Evolutionary conservation across 2,797 vertebrate species (phyloP).

Genomic region (Erpetoichthys calabaricus): DNA sequence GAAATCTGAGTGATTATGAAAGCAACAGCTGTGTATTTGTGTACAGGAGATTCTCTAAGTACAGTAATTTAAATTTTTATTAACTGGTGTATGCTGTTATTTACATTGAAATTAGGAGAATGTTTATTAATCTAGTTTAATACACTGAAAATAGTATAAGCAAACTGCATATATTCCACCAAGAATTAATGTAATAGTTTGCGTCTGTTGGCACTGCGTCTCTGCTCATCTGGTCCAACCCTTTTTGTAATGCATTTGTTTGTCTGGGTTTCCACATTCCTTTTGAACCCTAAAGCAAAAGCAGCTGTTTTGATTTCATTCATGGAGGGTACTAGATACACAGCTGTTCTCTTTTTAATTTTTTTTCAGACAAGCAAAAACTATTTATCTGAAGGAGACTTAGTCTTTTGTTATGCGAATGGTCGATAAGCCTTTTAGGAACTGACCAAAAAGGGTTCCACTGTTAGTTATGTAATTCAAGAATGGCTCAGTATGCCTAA

Average conservation of each 20-base stretch:
- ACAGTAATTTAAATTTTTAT: too few species aligned
- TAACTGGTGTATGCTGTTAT: too few species aligned
- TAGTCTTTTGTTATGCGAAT: constrained; percentile 11
- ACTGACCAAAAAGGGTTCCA: background rate
- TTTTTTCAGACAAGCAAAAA: constrained; percentile 13
- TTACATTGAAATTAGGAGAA: too few species aligned
- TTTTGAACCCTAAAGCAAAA: background rate
- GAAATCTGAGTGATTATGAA: too few species aligned
- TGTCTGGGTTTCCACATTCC: constrained; percentile 9
- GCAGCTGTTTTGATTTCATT: constrained; percentile 20
- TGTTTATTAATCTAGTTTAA: too few species aligned
- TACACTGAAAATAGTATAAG: too few species aligned
- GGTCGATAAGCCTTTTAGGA: constrained; percentile 9
- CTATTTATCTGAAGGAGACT: constrained; percentile 10
- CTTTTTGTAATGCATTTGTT: constrained; percentile 5
- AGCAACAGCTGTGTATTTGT: too few species aligned
- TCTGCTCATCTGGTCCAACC: constrained; percentile 11
- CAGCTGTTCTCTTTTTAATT: constrained; percentile 12
- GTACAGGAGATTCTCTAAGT: too few species aligned
- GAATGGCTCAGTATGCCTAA: background rate
- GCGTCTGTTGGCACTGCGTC: constrained; percentile 26
- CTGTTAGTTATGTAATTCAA: background rate
- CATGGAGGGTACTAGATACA: constrained; percentile 14
- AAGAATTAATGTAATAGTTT: constrained; percentile 34
- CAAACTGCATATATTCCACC: constrained; percentile 36